phyloP scores from a whole-genome alignment of 2,797 vertebrate species.

The Etheostoma perlongum region DNA sequence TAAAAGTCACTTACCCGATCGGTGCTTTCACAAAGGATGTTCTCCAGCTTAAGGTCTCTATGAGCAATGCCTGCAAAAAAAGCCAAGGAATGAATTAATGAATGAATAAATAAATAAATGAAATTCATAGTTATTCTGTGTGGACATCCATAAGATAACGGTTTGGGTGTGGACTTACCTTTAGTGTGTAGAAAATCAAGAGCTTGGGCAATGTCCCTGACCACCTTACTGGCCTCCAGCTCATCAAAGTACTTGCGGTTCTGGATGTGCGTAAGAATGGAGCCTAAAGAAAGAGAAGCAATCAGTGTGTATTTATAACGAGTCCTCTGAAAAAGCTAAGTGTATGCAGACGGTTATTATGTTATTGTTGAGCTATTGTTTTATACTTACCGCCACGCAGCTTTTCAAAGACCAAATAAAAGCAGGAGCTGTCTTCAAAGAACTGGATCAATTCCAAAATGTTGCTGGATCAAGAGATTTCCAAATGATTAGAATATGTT shows the following conservation, averaged over 20 bases:
- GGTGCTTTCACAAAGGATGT: constrained; percentile 94
- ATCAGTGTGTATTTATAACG: neutral
- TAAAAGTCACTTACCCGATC: constrained; percentile 86
- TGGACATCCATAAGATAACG: neutral
- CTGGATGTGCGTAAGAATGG: constrained; percentile 96
- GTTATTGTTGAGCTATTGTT: neutral
- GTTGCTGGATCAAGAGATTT: constrained; percentile 86
- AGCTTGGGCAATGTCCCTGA: constrained; percentile 92
- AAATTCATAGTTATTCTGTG: neutral
- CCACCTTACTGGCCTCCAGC: constrained; percentile 95
- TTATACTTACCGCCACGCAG: constrained; percentile 90
- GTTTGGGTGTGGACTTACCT: constrained; percentile 79
- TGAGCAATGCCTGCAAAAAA: constrained; percentile 92
- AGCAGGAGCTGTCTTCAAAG: constrained; percentile 94
- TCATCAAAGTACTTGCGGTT: constrained; percentile 95
- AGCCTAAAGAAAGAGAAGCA: constrained; percentile 81
- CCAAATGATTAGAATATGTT: constrained; percentile 22
- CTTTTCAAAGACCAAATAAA: constrained; percentile 99
- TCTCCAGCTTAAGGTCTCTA: constrained; percentile 96
- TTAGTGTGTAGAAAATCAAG: constrained; percentile 97
- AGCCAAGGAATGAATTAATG: too few species aligned
- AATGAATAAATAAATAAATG: neutral
- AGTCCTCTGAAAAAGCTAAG: neutral
- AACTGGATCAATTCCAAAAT: constrained; percentile 97
- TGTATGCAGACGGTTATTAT: neutral